These are phyloP conservation scores for Anagrus nilaparvatae DNA, from an alignment of 1,140 invertebrate species.

Conservation along the genomic window DNA sequence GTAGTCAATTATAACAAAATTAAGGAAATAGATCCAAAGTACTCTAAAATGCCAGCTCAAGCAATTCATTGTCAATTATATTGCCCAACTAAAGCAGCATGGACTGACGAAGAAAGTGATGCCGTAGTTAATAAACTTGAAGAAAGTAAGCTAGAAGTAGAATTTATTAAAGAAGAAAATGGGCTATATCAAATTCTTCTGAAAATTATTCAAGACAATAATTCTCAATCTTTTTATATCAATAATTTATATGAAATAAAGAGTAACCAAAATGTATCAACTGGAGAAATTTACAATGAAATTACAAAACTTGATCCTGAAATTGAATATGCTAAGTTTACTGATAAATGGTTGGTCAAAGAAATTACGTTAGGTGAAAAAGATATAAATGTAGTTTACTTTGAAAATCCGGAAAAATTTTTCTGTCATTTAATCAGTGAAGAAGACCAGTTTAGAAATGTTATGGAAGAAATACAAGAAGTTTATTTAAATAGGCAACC, in stretches of 20 bases:
- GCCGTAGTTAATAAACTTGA: constrained; percentile 18
- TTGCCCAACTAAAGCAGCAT: constrained; percentile 19
- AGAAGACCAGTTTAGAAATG: constrained; percentile 45
- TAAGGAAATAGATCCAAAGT: constrained; percentile 29
- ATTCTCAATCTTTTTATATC: background rate
- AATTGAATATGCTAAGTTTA: constrained; percentile 31
- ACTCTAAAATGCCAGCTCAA: constrained; percentile 29
- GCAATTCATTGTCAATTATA: constrained; percentile 35
- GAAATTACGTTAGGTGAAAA: constrained; percentile 25
- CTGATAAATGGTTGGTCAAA: constrained; percentile 31
- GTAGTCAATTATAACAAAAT: constrained; percentile 25
- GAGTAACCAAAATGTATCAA: too few species aligned
- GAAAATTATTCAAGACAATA: constrained; percentile 19
- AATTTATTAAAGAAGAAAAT: constrained; percentile 30
- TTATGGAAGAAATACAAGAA: constrained; percentile 60
- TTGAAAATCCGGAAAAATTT: constrained; percentile 56
- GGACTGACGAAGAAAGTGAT: constrained; percentile 20
- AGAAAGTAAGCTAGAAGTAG: constrained; percentile 24
- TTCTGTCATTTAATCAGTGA: constrained; percentile 46
- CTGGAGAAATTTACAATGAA: background rate
- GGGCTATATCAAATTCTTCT: constrained; percentile 30
- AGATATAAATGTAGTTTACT: constrained; percentile 49
- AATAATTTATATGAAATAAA: background rate
- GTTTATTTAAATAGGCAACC: constrained; percentile 48
- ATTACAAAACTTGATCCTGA: constrained; percentile 5